Evolutionary conservation across 2,113 vertebrate species (phyloP), one percentile per base, ranked within the genome.

Genomic region (Macaca nemestrina): DNA sequence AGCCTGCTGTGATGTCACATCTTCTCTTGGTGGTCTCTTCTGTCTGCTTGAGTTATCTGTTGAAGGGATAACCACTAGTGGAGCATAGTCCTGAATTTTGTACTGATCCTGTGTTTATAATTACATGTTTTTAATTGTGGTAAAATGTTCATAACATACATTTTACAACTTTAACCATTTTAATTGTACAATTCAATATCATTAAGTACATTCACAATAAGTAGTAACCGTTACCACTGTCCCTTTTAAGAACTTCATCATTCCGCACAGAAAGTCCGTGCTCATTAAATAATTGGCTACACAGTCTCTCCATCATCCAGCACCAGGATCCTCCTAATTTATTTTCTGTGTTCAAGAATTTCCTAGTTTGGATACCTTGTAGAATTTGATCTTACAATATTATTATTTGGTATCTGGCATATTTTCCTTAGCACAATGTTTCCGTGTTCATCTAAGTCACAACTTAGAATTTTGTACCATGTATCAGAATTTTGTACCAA

Each of bases 181-280:
- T 76, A 76, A 30, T 6, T 76, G 27, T 76, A 32, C 1, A 76
- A 76, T 14, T 16, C 75, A 52, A 6, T 52, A 0, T 52, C 16
- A 52, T 30, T 75, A 75, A 43, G 23, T 43, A 43, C 13, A 14
- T 16, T 75, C 40, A 52, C 12, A 75, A 4, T 27, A 27, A 75
- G 38, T 27, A 0, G 3, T 45, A 25, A 75, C 38, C 0, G 0
- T 25, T 40, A 45, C 5, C 23, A 14, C 40, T 45, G 3, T 43
- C 40, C 3, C 9, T 75, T 52, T 18, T 27, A 45, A 5, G 11
- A 75, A 16, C 40, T 45, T 32, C 27, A 76, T 76, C 17, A 48
- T 18, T 16, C 14, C 0, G 2, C 6, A 48, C 22, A 27, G 75
- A 76, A 76, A 48, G 17, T 48, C 43, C 18, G 23, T 27, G 25